Conservation (phyloP, 2,113 vertebrate genomes). For the Channa maculata region DNA sequence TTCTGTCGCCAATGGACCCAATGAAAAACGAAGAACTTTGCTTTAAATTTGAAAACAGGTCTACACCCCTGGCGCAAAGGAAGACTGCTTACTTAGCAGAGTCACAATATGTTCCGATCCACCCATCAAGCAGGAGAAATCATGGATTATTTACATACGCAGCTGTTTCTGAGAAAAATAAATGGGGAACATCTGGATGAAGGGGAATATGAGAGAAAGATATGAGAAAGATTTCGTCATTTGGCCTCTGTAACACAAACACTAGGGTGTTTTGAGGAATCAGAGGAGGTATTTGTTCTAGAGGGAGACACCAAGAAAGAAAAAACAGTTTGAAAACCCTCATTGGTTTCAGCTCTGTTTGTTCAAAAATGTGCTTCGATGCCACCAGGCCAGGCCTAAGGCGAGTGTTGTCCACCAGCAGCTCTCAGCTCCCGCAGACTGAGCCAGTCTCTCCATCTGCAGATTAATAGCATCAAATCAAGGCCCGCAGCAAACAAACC, state of each 20-base stretch:
- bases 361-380: slow-evolving; percentile 58
- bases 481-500: slow-evolving; percentile 76
- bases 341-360: slow-evolving; percentile 63
- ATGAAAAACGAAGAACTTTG: slow-evolving; percentile 39
- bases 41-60: slow-evolving; percentile 60
- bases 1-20: slow-evolving; percentile 44
- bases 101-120: slow-evolving; percentile 64
- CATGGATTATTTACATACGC: slow-evolving; percentile 85
- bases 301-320: slow-evolving; percentile 34
- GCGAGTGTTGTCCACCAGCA: slow-evolving; percentile 74
- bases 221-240: slow-evolving; percentile 49
- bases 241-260: slow-evolving; percentile 62
- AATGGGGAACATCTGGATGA: slow-evolving; percentile 84
- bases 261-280: slow-evolving; percentile 53
- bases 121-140: slow-evolving; percentile 72
- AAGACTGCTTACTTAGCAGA: slow-evolving; percentile 61
- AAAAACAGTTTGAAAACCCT: slow-evolving; percentile 39
- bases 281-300: slow-evolving; percentile 60
- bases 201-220: slow-evolving; percentile 50
- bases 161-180: slow-evolving; percentile 82
- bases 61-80: slow-evolving; percentile 42
- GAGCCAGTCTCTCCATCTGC: slow-evolving; percentile 65
- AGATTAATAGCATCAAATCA: slow-evolving; percentile 77
- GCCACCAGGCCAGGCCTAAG: slow-evolving; percentile 67
- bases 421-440: slow-evolving; percentile 55